Evolutionary conservation across 37 sponge, comb jelly and placozoan genomes (phyloP).

Genomic region (Ianthella basta): DNA sequence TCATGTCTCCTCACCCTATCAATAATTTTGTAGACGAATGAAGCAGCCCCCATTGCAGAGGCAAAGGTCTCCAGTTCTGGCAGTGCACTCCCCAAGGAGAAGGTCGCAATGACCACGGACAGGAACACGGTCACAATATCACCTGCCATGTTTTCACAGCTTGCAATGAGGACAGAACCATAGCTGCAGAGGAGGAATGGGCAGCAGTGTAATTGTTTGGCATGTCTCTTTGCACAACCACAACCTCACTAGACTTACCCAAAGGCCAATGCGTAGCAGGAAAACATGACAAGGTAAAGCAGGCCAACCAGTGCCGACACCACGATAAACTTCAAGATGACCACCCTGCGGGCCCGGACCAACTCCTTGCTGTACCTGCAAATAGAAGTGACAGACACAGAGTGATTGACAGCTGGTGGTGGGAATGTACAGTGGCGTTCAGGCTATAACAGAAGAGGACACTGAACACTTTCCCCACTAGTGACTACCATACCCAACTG

Average conservation of each 20-base stretch:
- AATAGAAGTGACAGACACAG: no score
- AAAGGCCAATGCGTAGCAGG: constrained; percentile 78
- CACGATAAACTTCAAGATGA: constrained; percentile 52
- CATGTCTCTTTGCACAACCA: neutral
- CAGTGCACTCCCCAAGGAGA: constrained; percentile 81
- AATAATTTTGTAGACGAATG: constrained; percentile 75
- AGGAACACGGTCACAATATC: constrained; percentile 80
- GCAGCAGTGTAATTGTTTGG: neutral
- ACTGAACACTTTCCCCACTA: neutral
- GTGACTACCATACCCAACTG: no score
- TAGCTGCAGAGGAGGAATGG: no score
- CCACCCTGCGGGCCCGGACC: constrained; percentile 53
- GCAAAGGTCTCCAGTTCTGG: constrained; percentile 84
- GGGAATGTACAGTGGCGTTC: no score
- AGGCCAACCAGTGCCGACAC: constrained; percentile 35
- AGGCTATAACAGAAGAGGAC: no score
- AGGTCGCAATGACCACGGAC: constrained; percentile 71
- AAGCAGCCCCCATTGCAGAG: constrained; percentile 73
- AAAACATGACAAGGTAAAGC: constrained; percentile 59
- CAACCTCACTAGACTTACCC: constrained; percentile 51
- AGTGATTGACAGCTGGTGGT: no score
- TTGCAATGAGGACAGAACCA: constrained; percentile 56
- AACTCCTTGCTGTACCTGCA: constrained; percentile 62
- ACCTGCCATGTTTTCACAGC: constrained; percentile 62
- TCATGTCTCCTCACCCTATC: constrained; percentile 86